Conservation (phyloP, 2,888 invertebrate genomes). For the Hecatera dysodea region DNA sequence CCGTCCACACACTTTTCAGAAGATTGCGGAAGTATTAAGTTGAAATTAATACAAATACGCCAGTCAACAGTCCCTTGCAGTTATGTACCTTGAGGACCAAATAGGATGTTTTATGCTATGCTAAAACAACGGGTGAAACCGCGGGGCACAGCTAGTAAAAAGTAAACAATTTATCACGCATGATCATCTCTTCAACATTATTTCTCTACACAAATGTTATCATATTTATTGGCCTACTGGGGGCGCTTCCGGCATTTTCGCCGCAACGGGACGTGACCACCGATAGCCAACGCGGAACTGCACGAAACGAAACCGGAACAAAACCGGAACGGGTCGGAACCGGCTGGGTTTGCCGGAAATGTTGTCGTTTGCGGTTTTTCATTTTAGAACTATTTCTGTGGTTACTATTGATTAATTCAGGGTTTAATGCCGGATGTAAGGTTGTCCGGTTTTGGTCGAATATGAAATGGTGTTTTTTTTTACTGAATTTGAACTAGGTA, state of each 20-base stretch:
- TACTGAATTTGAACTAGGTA: no score
- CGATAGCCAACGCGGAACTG: slow-evolving; percentile 53
- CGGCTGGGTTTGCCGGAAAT: slow-evolving; percentile 48
- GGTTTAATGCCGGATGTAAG: slow-evolving; percentile 11
- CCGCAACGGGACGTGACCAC: slow-evolving; percentile 52
- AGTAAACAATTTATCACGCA: neutral
- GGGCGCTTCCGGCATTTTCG: slow-evolving; percentile 44
- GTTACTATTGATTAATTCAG: slow-evolving; percentile 35
- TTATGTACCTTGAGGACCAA: no score
- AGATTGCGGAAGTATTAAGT: no score
- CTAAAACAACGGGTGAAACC: neutral
- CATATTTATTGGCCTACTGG: slow-evolving; percentile 50
- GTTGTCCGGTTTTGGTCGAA: slow-evolving; percentile 5
- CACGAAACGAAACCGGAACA: slow-evolving; percentile 35
- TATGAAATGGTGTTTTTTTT: neutral
- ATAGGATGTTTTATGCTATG: no score
- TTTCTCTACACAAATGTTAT: slow-evolving; percentile 34
- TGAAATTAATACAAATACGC: no score
- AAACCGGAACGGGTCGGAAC: slow-evolving; percentile 32
- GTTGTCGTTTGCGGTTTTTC: slow-evolving; percentile 45
- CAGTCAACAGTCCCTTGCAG: no score
- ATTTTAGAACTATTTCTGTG: slow-evolving; percentile 49
- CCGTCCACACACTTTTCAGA: no score
- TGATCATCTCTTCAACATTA: slow-evolving; percentile 24
- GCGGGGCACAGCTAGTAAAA: neutral